Evolutionary conservation across 2,113 vertebrate genomes (phyloP).

Genomic region (Microtus richardsoni): DNA sequence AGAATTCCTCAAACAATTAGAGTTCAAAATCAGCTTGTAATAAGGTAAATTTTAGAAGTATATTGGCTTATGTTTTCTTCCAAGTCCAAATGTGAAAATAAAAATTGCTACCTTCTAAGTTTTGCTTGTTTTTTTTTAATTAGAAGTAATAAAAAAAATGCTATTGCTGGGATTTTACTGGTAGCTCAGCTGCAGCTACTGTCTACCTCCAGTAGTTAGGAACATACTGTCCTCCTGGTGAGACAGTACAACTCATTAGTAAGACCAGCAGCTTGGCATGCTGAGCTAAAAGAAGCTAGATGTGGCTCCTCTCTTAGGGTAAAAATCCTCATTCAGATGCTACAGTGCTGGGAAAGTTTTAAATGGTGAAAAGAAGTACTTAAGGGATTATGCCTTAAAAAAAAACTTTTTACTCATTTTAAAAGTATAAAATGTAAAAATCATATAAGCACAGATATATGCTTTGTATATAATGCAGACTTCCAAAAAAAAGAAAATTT

Average conservation of each 20-base stretch:
- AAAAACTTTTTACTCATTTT: not conserved
- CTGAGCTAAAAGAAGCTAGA: conserved; percentile 62
- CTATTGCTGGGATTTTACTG: conserved; percentile 75
- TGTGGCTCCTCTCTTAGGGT: conserved; percentile 40
- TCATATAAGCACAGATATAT: conserved; percentile 26
- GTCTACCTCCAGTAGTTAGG: conserved; percentile 73
- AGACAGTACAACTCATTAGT: conserved; percentile 84
- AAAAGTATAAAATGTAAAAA: not conserved
- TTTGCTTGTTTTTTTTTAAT: conserved; percentile 30
- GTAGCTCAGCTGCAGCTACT: conserved; percentile 80
- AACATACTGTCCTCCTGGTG: conserved; percentile 85
- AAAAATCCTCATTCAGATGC: conserved; percentile 50
- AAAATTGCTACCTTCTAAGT: conserved; percentile 39
- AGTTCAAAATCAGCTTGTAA: conserved; percentile 51
- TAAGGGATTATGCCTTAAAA: not conserved
- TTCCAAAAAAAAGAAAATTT: conserved; percentile 44
- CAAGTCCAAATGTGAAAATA: conserved; percentile 39
- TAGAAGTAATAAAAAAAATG: conserved; percentile 76
- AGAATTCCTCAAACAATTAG: not conserved
- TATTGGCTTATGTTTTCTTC: conserved; percentile 2
- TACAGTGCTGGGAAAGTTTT: not conserved
- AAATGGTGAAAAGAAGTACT: not conserved
- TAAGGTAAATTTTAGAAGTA: conserved; percentile 54
- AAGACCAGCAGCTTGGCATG: conserved; percentile 77
- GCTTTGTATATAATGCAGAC: not conserved